Evolutionary conservation across 2,888 invertebrate species (phyloP).

Genomic region (Drosophila sordidapex): DNA sequence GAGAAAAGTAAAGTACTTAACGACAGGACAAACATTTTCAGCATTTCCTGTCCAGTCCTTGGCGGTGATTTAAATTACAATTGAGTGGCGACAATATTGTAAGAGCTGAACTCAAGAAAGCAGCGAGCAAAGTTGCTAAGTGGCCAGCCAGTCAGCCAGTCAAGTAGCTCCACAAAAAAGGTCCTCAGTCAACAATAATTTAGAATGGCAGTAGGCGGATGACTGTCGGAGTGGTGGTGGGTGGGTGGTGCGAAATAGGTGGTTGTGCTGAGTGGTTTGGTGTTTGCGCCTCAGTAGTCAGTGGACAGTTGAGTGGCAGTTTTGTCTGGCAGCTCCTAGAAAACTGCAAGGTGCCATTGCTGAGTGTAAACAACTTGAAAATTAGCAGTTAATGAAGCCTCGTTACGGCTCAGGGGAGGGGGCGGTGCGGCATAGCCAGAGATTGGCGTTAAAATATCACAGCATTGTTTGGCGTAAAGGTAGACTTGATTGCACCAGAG

Average conservation of each 20-base stretch:
- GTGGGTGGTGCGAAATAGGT: not conserved
- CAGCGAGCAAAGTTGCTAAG: conserved; percentile 56
- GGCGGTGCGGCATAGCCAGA: conserved; percentile 2
- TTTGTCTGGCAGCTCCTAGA: conserved; percentile 43
- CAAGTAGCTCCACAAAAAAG: conserved; percentile 41
- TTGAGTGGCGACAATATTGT: conserved; percentile 79
- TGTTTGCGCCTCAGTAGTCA: conserved; percentile 54
- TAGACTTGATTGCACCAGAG: conserved; percentile 63
- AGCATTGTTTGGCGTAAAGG: conserved; percentile 36
- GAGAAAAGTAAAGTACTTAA: conserved; percentile 20
- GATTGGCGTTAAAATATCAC: conserved; percentile 30
- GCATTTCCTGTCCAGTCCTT: conserved; percentile 49
- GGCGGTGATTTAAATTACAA: conserved; percentile 76
- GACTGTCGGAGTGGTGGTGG: not conserved
- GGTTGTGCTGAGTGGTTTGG: conserved; percentile 28
- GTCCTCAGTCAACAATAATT: conserved; percentile 80
- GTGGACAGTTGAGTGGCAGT: conserved; percentile 71
- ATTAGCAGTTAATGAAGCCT: conserved; percentile 78
- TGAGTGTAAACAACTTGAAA: conserved; percentile 78
- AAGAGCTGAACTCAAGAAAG: conserved; percentile 39
- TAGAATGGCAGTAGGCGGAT: conserved; percentile 39
- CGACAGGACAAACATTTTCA: conserved; percentile 54
- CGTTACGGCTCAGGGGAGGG: conserved; percentile 46
- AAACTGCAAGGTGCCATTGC: conserved; percentile 62
- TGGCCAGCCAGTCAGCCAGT: conserved; percentile 44